A percentile compares a stretch with the other conserved stretches of the same genome.
Evolutionary conservation across 2,888 invertebrate species (phyloP).

Genomic region (Nephrotoma guestfalica): DNA sequence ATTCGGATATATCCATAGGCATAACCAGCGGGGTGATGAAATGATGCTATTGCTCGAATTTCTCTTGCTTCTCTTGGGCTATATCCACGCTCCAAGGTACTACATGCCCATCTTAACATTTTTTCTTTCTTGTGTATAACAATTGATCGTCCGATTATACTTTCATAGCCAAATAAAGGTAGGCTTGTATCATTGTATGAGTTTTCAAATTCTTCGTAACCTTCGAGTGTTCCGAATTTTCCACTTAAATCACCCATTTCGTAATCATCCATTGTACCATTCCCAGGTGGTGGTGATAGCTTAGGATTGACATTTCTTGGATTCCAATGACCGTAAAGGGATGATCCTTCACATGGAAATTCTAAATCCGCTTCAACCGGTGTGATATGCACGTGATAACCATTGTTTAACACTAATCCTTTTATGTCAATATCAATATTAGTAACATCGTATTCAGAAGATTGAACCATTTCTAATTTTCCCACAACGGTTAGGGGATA

Average conservation of each 20-base stretch:
- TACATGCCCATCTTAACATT: slow-evolving; percentile 66
- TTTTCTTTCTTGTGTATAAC: slow-evolving; percentile 59
- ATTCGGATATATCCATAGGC: slow-evolving; percentile 75
- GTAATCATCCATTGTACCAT: slow-evolving; percentile 68
- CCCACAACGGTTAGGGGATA: slow-evolving; percentile 48
- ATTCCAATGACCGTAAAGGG: slow-evolving; percentile 76
- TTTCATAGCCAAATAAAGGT: slow-evolving; percentile 65
- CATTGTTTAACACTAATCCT: slow-evolving; percentile 49
- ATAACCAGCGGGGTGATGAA: slow-evolving; percentile 77
- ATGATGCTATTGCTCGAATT: slow-evolving; percentile 74
- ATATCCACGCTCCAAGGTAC: slow-evolving; percentile 72
- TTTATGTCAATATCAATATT: slow-evolving; percentile 63
- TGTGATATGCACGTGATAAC: slow-evolving; percentile 73
- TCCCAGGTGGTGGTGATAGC: slow-evolving; percentile 40
- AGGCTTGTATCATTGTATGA: slow-evolving; percentile 67
- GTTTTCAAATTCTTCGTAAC: slow-evolving; percentile 40
- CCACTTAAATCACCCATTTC: slow-evolving; percentile 74
- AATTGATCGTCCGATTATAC: slow-evolving; percentile 73
- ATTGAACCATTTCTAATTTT: slow-evolving; percentile 68
- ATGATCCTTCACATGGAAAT: slow-evolving; percentile 74
- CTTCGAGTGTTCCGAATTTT: slow-evolving; percentile 67
- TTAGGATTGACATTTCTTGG: slow-evolving; percentile 56
- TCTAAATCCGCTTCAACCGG: slow-evolving; percentile 69
- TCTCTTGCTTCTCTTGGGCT: slow-evolving; percentile 77
- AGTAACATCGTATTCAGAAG: slow-evolving; percentile 71